Evolutionary conservation across 2,888 invertebrate species (phyloP), one percentile per base, ranked within the genome.

Genomic region (Heliconius cydno): DNA sequence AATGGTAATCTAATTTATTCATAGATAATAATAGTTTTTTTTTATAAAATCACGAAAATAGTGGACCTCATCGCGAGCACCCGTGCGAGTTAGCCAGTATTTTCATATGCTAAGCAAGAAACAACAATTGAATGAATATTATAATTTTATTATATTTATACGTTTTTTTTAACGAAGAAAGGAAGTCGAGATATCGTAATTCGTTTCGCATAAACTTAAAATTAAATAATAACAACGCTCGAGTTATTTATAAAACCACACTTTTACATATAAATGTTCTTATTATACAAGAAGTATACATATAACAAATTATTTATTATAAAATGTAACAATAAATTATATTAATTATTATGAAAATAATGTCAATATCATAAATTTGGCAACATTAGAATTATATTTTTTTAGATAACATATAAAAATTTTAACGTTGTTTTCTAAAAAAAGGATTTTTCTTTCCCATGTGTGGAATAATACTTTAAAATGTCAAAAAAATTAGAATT

Each of bases 171-270:
- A 30, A 30, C 6, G 80, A 77, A 80, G 68, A 88, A 91, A 93
- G 93, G 93, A 93, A 93, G 92, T 93, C 93, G 93, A 84, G 83
- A 67, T 79, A 85, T 92, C 92, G 93, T 86, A 87, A 87, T 86
- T 94, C 94, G 94, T 94, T 93, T 94, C 94, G 93, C 86, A 86
- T 84, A 83, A 34, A 81, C 81, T 82, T 78, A 79, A 77, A 65
- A 82, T 52, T 91, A 90, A 77, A 82, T 83, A 87, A 84, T 86
- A 88, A 89, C 91, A 93, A 93, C 92, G 93, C 94, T 93, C 92
- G 85, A 89, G 87, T 84, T 83, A 86, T 87, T 90, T 88, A 73
- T 79, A 79, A 80, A 80, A 79, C 68, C 81, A 82, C 75, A 83
- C 78, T 81, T 78, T 83, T 30, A 77, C 63, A 79, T 28, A 71